These are phyloP conservation scores for Gadopsis bispinosus DNA, from an alignment of 2,797 vertebrate species.

Conservation along the genomic window DNA sequence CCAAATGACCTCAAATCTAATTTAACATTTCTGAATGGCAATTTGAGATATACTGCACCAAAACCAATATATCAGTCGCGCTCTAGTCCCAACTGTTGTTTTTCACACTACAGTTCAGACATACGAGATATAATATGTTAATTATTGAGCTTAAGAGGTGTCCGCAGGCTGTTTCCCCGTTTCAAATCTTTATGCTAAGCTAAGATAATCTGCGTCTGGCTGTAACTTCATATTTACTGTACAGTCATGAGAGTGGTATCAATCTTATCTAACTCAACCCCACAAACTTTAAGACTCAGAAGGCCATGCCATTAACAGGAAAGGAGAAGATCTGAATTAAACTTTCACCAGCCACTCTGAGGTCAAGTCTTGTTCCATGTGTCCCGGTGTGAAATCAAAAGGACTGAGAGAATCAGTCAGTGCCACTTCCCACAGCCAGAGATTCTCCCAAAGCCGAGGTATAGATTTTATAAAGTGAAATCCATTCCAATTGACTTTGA, in stretches of 20 bases:
- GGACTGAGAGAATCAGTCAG: slow-evolving; percentile 11
- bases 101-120: background rate
- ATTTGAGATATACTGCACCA: background rate
- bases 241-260: background rate
- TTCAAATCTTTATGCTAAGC: background rate
- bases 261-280: background rate
- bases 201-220: background rate
- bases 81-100: background rate
- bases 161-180: background rate
- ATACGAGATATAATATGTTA: background rate
- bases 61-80: background rate
- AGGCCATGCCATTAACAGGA: background rate
- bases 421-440: slow-evolving; percentile 37
- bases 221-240: background rate
- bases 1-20: background rate
- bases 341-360: background rate
- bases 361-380: background rate
- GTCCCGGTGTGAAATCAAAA: slow-evolving; percentile 19
- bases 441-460: slow-evolving; percentile 23
- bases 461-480: slow-evolving; percentile 49
- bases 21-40: background rate
- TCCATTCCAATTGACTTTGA: slow-evolving; percentile 40
- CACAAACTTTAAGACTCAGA: background rate
- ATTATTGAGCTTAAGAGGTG: background rate
- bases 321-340: background rate